A percentile compares a stretch with the other conserved stretches of the same genome.
Conservation (phyloP, 2,888 invertebrate species). For the Choreutis nemorana region DNA sequence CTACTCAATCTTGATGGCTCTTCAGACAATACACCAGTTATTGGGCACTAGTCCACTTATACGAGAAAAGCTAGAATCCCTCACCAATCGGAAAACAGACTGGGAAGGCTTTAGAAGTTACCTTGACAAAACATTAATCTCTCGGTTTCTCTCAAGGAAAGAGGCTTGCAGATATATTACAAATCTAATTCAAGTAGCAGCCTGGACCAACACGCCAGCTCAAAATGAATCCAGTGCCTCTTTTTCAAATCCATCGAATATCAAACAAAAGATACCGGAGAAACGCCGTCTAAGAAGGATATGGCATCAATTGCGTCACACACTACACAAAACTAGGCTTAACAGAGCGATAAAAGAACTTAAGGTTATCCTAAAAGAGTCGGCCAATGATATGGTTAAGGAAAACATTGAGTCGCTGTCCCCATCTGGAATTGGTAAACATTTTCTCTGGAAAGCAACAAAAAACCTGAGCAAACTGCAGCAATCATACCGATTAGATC, state of each 20-base stretch:
- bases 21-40: no score
- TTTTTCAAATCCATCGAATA: constrained; percentile 5
- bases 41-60: no score
- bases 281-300: constrained; percentile 8
- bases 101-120: neutral
- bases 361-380: constrained; percentile 5
- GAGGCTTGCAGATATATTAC: neutral
- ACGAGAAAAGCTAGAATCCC: neutral
- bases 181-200: neutral
- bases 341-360: constrained; percentile 7
- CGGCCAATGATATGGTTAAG: constrained; percentile 1
- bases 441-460: constrained; percentile 10
- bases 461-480: constrained; percentile 6
- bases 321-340: constrained; percentile 8
- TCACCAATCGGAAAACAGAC: neutral
- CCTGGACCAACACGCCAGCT: no score
- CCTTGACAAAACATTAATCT: neutral
- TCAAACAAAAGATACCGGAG: constrained; percentile 8
- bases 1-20: no score
- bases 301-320: constrained; percentile 11
- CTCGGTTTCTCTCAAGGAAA: neutral
- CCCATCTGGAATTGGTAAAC: constrained; percentile 2
- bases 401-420: neutral
- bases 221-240: constrained; percentile 17
- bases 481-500: constrained; percentile 1